These are phyloP conservation scores for Chlorodrepanis virens DNA, from an alignment of 2,113 vertebrate genomes.

Conservation along the genomic window DNA sequence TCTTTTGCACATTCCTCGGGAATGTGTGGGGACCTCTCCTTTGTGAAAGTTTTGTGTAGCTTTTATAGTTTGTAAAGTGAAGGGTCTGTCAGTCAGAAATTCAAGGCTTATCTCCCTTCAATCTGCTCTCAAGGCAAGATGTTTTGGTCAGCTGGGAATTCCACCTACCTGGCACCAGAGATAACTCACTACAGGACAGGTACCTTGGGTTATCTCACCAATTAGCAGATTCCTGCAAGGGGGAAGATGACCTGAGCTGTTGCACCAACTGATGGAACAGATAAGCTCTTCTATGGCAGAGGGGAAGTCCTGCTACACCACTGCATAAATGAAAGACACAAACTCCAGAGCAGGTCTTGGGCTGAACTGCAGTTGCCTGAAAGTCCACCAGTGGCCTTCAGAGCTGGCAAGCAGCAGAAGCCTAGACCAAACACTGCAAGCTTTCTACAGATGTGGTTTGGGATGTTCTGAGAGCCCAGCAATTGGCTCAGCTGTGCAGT, in stretches of 20 bases:
- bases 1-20: neutral
- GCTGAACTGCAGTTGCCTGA: neutral
- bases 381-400: neutral
- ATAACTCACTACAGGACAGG: neutral
- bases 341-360: neutral
- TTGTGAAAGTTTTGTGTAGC: neutral
- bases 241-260: neutral
- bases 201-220: neutral
- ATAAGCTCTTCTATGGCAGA: neutral
- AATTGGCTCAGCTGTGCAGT: neutral
- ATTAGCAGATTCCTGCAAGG: neutral
- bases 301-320: neutral
- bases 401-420: neutral
- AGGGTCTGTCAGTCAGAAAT: neutral
- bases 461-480: neutral
- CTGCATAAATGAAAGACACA: neutral
- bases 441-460: neutral
- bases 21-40: neutral
- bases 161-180: neutral
- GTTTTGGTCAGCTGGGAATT: neutral
- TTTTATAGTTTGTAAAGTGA: neutral
- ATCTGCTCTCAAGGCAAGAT: neutral
- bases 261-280: neutral
- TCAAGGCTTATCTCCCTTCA: neutral
- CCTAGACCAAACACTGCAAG: neutral